phyloP scores from a whole-genome alignment of 53 echinoderm and acorn worm species.

The Stichopus horrens region DNA sequence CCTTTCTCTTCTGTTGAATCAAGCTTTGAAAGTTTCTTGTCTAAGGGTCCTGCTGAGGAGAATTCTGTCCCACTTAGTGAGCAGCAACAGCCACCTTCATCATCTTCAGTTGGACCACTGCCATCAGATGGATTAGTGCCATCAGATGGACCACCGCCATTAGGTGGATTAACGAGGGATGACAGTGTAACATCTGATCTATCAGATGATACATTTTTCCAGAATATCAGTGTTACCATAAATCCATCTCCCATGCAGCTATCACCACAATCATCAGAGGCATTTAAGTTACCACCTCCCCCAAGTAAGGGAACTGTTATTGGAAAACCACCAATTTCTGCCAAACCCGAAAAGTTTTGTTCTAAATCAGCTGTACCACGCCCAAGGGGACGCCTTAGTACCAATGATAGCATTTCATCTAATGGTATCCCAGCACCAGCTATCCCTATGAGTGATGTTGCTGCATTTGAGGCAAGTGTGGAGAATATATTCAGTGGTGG shows the following conservation, averaged over 20 bases:
- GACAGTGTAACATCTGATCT: constrained; percentile 90
- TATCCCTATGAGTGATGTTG: constrained; percentile 55
- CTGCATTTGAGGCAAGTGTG: constrained; percentile 76
- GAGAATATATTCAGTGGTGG: constrained; percentile 84
- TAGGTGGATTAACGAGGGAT: constrained; percentile 59
- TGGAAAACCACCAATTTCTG: constrained; percentile 54
- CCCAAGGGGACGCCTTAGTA: constrained; percentile 67
- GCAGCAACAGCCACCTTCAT: not conserved
- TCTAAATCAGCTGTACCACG: constrained; percentile 79
- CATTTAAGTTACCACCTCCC: constrained; percentile 92
- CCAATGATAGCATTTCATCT: constrained; percentile 42
- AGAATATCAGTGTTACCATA: constrained; percentile 86
- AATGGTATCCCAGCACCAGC: constrained; percentile 26
- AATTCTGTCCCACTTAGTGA: not conserved
- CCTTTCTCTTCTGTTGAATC: constrained; percentile 54
- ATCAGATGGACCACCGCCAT: not conserved
- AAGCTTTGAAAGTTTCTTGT: not conserved
- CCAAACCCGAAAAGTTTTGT: constrained; percentile 74
- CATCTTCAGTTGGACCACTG: not conserved
- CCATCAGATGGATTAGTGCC: not conserved
- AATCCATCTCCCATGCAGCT: constrained; percentile 63
- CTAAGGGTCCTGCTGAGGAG: not conserved
- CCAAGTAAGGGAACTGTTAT: constrained; percentile 62
- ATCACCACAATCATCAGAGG: constrained; percentile 56
- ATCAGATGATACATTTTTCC: constrained; percentile 82